A percentile compares a stretch with the other conserved stretches of the same genome.
These are phyloP conservation scores for Erithacus rubecula DNA, from an alignment of 2,797 vertebrate genomes.

Conservation along the genomic window DNA sequence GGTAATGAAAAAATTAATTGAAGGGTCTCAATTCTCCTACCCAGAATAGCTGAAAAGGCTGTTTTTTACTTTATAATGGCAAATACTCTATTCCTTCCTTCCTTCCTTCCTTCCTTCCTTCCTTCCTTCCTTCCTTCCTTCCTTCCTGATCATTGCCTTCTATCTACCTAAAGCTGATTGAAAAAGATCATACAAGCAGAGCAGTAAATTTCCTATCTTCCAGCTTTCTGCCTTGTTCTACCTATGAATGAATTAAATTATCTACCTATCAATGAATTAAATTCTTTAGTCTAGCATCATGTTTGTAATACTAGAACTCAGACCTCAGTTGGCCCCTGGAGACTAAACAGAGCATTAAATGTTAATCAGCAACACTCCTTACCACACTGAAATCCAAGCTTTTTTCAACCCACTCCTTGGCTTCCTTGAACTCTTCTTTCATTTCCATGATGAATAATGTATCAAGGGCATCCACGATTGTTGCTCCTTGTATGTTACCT, in stretches of 20 bases:
- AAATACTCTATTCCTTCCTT: not conserved
- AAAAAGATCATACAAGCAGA: not conserved
- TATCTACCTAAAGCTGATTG: not conserved
- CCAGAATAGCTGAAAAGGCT: not conserved
- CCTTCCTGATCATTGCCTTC: not conserved
- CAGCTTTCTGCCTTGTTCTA: not conserved
- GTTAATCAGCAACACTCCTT: slow-evolving; percentile 62
- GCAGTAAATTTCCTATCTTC: not conserved
- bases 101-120: too few relatives aligned
- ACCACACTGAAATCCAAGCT: slow-evolving; percentile 97
- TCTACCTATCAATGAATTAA: not conserved
- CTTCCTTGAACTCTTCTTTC: slow-evolving; percentile 92
- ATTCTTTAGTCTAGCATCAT: not conserved
- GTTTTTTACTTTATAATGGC: not conserved
- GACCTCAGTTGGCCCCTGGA: not conserved
- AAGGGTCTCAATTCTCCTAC: not conserved
- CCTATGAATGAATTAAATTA: not conserved
- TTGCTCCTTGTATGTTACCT: slow-evolving; percentile 97
- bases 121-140: not conserved
- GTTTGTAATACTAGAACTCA: not conserved
- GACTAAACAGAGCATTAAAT: not conserved
- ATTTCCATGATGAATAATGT: slow-evolving; percentile 97
- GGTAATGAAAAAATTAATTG: not conserved
- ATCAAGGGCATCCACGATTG: slow-evolving; percentile 95
- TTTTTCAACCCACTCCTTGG: slow-evolving; percentile 93